These are phyloP conservation scores for Amazona finschi DNA, from an alignment of 2,797 vertebrate species.

Conservation along the genomic window DNA sequence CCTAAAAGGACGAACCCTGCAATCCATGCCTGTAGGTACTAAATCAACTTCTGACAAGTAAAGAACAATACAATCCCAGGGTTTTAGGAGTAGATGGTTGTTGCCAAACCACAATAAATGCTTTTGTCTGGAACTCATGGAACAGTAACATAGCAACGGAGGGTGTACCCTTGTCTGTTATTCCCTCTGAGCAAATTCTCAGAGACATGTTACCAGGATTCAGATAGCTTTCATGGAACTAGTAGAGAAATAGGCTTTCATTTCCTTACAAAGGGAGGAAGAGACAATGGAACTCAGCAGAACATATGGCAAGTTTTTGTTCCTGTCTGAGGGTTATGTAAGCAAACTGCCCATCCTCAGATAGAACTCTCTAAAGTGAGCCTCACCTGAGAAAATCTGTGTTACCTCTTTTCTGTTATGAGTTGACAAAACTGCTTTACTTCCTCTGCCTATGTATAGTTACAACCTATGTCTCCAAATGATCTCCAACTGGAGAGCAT, in stretches of 20 bases:
- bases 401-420: not conserved
- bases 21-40: slow-evolving; percentile 15
- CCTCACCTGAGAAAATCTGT: not conserved
- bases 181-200: slow-evolving; percentile 53
- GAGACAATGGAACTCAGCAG: slow-evolving; percentile 37
- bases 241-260: slow-evolving; percentile 22
- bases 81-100: slow-evolving; percentile 22
- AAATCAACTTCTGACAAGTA: slow-evolving; percentile 41
- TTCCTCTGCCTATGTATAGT: not conserved
- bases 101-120: slow-evolving; percentile 66
- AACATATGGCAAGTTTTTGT: not conserved
- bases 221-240: slow-evolving; percentile 33
- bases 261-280: slow-evolving; percentile 24
- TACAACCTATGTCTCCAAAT: not conserved
- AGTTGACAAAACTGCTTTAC: not conserved
- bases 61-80: slow-evolving; percentile 49
- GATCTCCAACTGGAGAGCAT: not conserved
- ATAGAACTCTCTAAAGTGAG: not conserved
- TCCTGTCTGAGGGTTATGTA: not conserved
- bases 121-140: slow-evolving; percentile 59
- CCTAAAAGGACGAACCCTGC: not conserved
- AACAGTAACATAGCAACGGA: slow-evolving; percentile 59
- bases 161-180: slow-evolving; percentile 50
- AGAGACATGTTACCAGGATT: slow-evolving; percentile 34
- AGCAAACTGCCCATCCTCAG: not conserved